phyloP scores from a whole-genome alignment of 2,888 invertebrate genomes.

The Athalia cordata region DNA sequence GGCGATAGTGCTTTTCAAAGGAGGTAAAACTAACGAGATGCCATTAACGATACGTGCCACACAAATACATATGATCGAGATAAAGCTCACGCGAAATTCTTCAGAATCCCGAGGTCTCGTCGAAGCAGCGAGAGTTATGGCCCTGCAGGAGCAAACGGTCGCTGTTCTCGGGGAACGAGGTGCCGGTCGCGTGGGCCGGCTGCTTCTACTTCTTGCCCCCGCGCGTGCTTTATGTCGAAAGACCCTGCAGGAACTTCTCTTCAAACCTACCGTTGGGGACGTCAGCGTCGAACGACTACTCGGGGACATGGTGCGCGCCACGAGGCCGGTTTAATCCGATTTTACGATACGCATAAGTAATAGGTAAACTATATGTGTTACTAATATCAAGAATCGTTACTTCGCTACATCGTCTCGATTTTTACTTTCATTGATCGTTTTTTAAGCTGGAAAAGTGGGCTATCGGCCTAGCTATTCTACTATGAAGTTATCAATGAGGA shows the following conservation, averaged over 20 bases:
- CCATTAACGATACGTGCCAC: slow-evolving; percentile 5
- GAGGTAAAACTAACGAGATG: slow-evolving; percentile 76
- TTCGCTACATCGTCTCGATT: too few species aligned
- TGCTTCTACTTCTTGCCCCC: slow-evolving; percentile 84
- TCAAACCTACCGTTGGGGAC: slow-evolving; percentile 85
- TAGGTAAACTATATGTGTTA: neutral
- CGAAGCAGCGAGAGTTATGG: slow-evolving; percentile 78
- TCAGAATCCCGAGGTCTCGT: slow-evolving; percentile 78
- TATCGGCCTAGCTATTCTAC: too few species aligned
- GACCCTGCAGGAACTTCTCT: slow-evolving; percentile 82
- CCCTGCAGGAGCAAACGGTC: slow-evolving; percentile 88
- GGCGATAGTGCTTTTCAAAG: slow-evolving; percentile 86
- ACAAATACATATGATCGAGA: neutral
- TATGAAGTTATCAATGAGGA: too few species aligned
- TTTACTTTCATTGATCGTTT: too few species aligned
- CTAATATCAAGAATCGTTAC: too few species aligned
- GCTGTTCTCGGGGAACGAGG: slow-evolving; percentile 86
- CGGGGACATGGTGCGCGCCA: slow-evolving; percentile 78
- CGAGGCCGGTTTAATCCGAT: slow-evolving; percentile 60
- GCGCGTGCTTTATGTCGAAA: slow-evolving; percentile 76
- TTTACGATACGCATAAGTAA: neutral
- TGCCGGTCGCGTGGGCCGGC: slow-evolving; percentile 81
- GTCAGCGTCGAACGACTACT: slow-evolving; percentile 83
- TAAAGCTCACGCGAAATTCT: neutral
- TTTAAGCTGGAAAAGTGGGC: too few species aligned